Percentiles rank a stretch among this genome's conserved stretches.
Evolutionary conservation across 2,888 invertebrate genomes (phyloP).

Genomic region (Agriopis leucophaearia): DNA sequence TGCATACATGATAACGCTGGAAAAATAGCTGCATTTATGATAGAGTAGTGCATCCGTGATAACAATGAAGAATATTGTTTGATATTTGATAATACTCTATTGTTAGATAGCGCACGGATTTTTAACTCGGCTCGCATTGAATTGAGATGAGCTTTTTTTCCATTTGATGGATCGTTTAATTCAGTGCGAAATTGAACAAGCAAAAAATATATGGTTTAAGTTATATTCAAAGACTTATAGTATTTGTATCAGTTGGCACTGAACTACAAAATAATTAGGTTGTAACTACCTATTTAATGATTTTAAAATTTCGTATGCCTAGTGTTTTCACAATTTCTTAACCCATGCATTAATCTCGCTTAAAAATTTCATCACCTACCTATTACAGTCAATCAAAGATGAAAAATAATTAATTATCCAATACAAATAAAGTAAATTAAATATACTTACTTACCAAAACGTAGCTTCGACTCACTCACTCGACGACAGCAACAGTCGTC

Average conservation of each 20-base stretch:
- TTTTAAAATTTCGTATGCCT: too few species aligned
- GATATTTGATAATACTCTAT: slow-evolving; percentile 46
- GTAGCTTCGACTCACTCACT: neutral
- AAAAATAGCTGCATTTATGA: slow-evolving; percentile 79
- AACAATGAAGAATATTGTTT: slow-evolving; percentile 62
- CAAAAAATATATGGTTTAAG: neutral
- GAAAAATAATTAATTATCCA: neutral
- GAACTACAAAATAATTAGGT: neutral
- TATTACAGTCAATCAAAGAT: too few species aligned
- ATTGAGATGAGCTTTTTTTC: slow-evolving; percentile 25
- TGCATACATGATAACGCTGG: slow-evolving; percentile 77
- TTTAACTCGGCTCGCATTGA: slow-evolving; percentile 23
- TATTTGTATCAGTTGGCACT: neutral
- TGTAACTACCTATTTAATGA: too few species aligned
- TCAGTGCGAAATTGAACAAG: neutral
- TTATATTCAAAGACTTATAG: neutral
- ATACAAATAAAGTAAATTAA: slow-evolving; percentile 7
- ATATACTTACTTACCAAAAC: neutral
- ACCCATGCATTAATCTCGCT: too few species aligned
- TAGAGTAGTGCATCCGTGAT: slow-evolving; percentile 69
- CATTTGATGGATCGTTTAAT: slow-evolving; percentile 27
- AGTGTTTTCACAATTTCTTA: too few species aligned
- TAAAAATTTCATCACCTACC: too few species aligned
- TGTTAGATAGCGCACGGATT: slow-evolving; percentile 41
- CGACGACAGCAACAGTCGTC: slow-evolving; percentile 33